Evolutionary conservation across 2,888 invertebrate genomes (phyloP), one percentile per base, ranked within the genome.

Genomic region (Lasius fuliginosus): DNA sequence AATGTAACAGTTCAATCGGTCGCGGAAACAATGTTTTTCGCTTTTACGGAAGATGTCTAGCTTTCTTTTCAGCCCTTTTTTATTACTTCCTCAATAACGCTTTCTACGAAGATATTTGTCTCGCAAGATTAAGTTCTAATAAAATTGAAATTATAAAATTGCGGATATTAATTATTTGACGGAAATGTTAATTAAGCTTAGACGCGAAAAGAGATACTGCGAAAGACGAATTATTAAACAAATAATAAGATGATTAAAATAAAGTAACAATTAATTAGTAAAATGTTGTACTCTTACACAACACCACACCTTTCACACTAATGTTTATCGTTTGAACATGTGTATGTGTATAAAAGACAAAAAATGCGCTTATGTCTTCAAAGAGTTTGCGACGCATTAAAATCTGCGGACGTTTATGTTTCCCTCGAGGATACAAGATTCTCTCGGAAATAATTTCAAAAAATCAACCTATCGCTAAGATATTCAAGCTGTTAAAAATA

Each of bases 401-500:
- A 12, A 30, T 58, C 2, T 18, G 1, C 1, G 1, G 23, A 65
- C 18, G 0, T 42, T 42, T 58, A n/a, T 30, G 42, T 27, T 42
- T 30, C 73, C 11, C 5, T 8, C 9, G 8, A 23, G 9, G 8
- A 15, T 58, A 15, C 4, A 49, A 68, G 5, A 12, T 53, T 69
- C n/a, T 40, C 1, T 23, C 58, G 15, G 15, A 58, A 60, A 69
- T 60, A 18, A 46, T 33, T 69, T 69, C 12, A 23, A 23, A 60
- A 79, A 79, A 42, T 65, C 9, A 8, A 27, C 9, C 33, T 40
- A 11, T 36, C 56, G 12, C 5, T 27, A 23, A 75, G 40, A 68
- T 77, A 68, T 67, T 12, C n/a, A 36, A 40, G 23, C 15, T 27
- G n/a, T 77, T 68, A 77, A 68, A 68, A 77, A 68, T 71, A 62